Base-by-base conservation (phyloP, 2,113 vertebrate genomes). In the Paracanthobrama guichenoti region DNA sequence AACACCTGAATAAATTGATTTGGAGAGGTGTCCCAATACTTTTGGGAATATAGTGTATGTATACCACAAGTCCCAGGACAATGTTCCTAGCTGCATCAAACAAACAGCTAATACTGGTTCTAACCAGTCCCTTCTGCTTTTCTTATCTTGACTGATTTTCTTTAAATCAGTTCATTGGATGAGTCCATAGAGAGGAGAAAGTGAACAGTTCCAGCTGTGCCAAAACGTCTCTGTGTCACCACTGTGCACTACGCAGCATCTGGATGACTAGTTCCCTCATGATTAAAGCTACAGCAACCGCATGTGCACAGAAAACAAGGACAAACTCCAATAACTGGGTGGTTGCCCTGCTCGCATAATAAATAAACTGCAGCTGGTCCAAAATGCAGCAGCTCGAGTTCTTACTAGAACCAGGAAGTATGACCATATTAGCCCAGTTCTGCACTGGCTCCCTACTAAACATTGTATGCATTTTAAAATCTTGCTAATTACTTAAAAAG, bases 191-290 rank as follows among this genome's bases (percentile, higher is more conserved):
- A 46, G 67, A 59, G 71, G 22, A 62, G 22, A 88, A 76, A 72
- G 16, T 22, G 77, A 86, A 64, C 39, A 39, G 53, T 60, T 77
- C 87, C 82, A 88, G 44, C 82, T 86, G 87, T 66, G 84, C 75
- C 39, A 31, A 4, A 85, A 80, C 62, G 86, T 50, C 84, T 74
- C 62, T 18, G 39, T 81, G 77, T 72, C 71, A 55, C 60, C 39
- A 26, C 24, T 39, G 69, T 76, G 39, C 26, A 31, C 35, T 66
- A 64, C 53, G 35, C 46, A 78, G 60, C 87, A 86, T 84, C 87
- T 88, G 87, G 84, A 88, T 26, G 6, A 77, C 71, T 59, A 59
- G 24, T 14, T 81, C 74, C 22, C 67, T 16, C 55, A 53, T 82
- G 42, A 42, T 35, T 35, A 26, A 46, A 48, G 81, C 80, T 67